A percentile compares a stretch with the other conserved stretches of the same genome.
These are phyloP conservation scores for Ryuthela nishihirai DNA, from an alignment of 2,888 invertebrate genomes.

Conservation along the genomic window DNA sequence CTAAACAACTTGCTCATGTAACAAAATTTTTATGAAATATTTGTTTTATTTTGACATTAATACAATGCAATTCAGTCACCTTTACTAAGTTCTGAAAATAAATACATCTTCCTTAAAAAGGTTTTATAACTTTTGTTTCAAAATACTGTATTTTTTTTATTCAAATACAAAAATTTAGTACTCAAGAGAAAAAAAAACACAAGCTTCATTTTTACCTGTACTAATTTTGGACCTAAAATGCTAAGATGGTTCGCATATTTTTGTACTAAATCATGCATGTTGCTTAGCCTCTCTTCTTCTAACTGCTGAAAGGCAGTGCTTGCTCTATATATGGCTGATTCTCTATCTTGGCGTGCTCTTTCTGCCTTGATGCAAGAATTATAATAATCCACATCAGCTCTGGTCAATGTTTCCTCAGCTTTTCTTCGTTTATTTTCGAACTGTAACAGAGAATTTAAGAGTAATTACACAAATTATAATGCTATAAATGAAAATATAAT, in stretches of 20 bases:
- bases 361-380: conserved; percentile 86
- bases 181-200: background rate
- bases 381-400: conserved; percentile 90
- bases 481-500: too few relatives aligned
- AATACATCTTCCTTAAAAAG: too few relatives aligned
- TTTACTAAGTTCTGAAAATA: too few relatives aligned
- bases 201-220: too few relatives aligned
- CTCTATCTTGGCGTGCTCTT: conserved; percentile 85
- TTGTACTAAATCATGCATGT: conserved; percentile 65
- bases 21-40: too few relatives aligned
- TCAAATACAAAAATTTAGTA: background rate
- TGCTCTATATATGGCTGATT: conserved; percentile 80
- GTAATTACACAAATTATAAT: too few relatives aligned
- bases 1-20: too few relatives aligned
- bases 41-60: too few relatives aligned
- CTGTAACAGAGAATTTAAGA: conserved; percentile 53
- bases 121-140: too few relatives aligned
- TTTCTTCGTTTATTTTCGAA: conserved; percentile 83
- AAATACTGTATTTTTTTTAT: too few relatives aligned
- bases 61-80: too few relatives aligned
- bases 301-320: conserved; percentile 79
- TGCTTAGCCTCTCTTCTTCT: conserved; percentile 81
- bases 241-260: conserved; percentile 51
- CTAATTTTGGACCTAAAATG: conserved; percentile 64
- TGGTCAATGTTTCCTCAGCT: conserved; percentile 83